Evolutionary conservation across 2,888 invertebrate species (phyloP).

Genomic region (Drosophila macrothrix): DNA sequence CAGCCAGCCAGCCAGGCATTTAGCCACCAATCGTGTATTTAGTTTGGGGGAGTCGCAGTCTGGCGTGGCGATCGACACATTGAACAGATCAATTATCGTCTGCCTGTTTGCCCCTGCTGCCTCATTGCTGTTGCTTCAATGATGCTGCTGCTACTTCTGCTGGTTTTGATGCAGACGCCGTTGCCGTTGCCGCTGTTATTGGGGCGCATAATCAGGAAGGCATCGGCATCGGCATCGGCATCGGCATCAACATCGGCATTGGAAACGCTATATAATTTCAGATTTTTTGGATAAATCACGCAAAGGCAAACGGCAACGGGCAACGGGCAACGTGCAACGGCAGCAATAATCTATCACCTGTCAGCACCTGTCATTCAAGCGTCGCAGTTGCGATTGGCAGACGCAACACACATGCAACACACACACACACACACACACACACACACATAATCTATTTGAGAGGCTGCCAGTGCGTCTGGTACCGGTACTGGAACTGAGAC

Average conservation of each 20-base stretch:
- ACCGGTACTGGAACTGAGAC: conserved; percentile 17
- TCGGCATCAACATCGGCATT: conserved; percentile 14
- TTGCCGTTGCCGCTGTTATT: conserved; percentile 25
- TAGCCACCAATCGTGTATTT: conserved; percentile 3
- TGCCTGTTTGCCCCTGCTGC: conserved; percentile 27
- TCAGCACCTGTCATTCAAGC: conserved; percentile 85
- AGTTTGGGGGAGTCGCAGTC: conserved; percentile 65
- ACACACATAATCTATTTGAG: conserved; percentile 8
- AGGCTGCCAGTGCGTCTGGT: conserved; percentile 15
- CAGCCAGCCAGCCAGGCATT: conserved; percentile 2
- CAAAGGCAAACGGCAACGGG: conserved; percentile 42
- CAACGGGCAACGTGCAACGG: conserved; percentile 35
- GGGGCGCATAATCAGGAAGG: conserved; percentile 58
- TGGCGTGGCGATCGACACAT: conserved; percentile 66
- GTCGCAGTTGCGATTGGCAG: conserved; percentile 83
- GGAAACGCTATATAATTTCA: conserved; percentile 53
- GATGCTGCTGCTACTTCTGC: conserved; percentile 20
- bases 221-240: conserved; percentile 19
- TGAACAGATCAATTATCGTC: conserved; percentile 77
- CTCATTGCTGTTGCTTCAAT: not conserved
- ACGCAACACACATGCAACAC: conserved; percentile 34
- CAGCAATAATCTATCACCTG: conserved; percentile 85
- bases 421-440: conserved; percentile 18
- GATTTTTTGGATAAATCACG: conserved; percentile 75
- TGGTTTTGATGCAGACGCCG: conserved; percentile 5